Percentiles rank a stretch among this genome's conserved stretches.
Conservation (phyloP, 1,140 invertebrate species). For the Hyphantria cunea region DNA sequence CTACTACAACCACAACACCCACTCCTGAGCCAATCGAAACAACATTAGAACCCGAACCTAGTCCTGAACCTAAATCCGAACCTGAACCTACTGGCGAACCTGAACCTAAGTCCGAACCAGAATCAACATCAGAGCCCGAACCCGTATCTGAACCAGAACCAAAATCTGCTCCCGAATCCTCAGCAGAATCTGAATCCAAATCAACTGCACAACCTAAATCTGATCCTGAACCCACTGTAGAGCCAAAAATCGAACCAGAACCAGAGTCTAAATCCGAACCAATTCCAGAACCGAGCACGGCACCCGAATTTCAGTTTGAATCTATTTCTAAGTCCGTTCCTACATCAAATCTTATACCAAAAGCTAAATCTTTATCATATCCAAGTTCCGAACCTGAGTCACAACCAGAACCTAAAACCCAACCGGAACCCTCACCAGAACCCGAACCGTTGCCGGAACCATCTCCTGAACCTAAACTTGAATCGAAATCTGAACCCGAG, state of each 20-base stretch:
- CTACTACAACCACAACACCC: conserved; percentile 45
- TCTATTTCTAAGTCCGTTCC: conserved; percentile 55
- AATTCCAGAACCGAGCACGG: conserved; percentile 35
- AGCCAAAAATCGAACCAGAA: conserved; percentile 60
- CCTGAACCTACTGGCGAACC: conserved; percentile 54
- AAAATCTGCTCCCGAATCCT: conserved; percentile 66
- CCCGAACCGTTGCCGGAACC: conserved; percentile 71
- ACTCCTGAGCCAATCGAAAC: conserved; percentile 60
- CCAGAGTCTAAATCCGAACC: conserved; percentile 48
- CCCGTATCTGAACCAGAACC: conserved; percentile 53
- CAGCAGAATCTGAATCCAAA: conserved; percentile 59
- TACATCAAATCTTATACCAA: conserved; percentile 30
- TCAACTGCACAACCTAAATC: conserved; percentile 31
- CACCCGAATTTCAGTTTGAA: conserved; percentile 73
- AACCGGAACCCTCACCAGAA: conserved; percentile 72
- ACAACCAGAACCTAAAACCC: conserved; percentile 49
- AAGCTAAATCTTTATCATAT: conserved; percentile 45
- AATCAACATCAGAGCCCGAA: conserved; percentile 75
- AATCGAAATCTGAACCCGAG: conserved; percentile 78
- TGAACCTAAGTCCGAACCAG: conserved; percentile 66
- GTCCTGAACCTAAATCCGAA: conserved; percentile 71
- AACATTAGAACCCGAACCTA: conserved; percentile 53
- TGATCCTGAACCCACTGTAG: conserved; percentile 37
- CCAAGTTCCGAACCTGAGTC: conserved; percentile 63
- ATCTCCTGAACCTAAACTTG: conserved; percentile 69